A percentile compares a stretch with the other conserved stretches of the same genome.
Conservation (phyloP, 2,113 vertebrate genomes). For the Ciconia stormi region DNA sequence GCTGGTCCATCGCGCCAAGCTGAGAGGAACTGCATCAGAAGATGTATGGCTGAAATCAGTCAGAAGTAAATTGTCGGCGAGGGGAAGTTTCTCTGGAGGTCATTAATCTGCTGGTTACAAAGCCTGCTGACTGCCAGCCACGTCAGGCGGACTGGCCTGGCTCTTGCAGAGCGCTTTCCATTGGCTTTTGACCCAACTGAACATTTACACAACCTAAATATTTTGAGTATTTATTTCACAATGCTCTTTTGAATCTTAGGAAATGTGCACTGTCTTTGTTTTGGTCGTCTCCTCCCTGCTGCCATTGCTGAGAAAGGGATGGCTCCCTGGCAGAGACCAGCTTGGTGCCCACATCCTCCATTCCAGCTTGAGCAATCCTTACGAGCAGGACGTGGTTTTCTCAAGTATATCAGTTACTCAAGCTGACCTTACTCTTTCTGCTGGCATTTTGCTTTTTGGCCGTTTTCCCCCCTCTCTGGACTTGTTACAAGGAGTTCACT, state of each 20-base stretch:
- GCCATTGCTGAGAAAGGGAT: fast-evolving
- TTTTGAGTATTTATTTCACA: not conserved
- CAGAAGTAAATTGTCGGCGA: not conserved
- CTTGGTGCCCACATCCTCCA: not conserved
- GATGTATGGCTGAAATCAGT: not conserved
- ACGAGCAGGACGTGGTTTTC: not conserved
- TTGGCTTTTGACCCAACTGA: not conserved
- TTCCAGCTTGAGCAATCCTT: not conserved
- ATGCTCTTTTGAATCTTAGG: not conserved
- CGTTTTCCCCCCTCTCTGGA: not conserved
- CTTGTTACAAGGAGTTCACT: not conserved
- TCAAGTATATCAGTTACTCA: not conserved
- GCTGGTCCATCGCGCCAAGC: not conserved
- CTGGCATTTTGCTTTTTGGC: not conserved
- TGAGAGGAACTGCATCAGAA: not conserved
- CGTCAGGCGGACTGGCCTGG: fast-evolving
- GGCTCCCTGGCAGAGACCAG: not conserved
- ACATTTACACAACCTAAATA: not conserved
- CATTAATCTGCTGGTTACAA: not conserved
- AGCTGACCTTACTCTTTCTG: not conserved
- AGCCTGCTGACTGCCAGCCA: not conserved
- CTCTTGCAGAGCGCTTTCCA: fast-evolving
- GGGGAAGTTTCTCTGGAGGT: not conserved
- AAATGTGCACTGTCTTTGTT: not conserved
- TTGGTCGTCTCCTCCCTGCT: not conserved